A percentile compares a stretch with the other conserved stretches of the same genome.
These are phyloP conservation scores for Drosophila gaucha DNA, from an alignment of 2,888 invertebrate genomes.

Conservation along the genomic window DNA sequence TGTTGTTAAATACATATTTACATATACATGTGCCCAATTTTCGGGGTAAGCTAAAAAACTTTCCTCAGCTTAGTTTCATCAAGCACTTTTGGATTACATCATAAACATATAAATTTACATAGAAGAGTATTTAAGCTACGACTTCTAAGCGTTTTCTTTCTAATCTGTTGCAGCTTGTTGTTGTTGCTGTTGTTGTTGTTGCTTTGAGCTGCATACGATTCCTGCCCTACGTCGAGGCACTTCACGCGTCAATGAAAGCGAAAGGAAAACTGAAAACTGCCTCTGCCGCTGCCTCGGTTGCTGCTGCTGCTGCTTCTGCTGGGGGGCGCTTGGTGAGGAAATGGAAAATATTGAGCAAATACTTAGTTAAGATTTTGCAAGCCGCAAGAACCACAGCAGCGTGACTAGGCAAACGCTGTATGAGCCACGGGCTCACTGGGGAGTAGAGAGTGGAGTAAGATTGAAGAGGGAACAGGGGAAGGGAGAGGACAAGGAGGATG, in stretches of 20 bases:
- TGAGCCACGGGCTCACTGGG: background rate
- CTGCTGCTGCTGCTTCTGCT: background rate
- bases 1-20: too few relatives aligned
- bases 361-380: constrained; percentile 67
- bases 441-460: background rate
- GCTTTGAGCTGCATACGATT: constrained; percentile 44
- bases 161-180: background rate
- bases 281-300: constrained; percentile 2
- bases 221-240: constrained; percentile 69
- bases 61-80: too few relatives aligned
- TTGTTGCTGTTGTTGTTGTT: constrained; percentile 27
- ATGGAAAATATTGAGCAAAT: constrained; percentile 78
- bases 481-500: background rate
- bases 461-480: background rate
- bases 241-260: constrained; percentile 80
- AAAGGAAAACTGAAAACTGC: constrained; percentile 77
- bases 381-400: constrained; percentile 68
- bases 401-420: constrained; percentile 56
- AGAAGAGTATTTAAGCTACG: constrained; percentile 5
- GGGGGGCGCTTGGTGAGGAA: constrained; percentile 65
- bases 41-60: too few relatives aligned
- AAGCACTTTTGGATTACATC: too few relatives aligned
- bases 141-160: background rate
- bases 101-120: too few relatives aligned
- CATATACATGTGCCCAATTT: too few relatives aligned